A percentile compares a stretch with the other conserved stretches of the same genome.
phyloP scores from a whole-genome alignment of 30 jellyfish, hydroid and myxozoan species.

The Turritopsis dohrnii region DNA sequence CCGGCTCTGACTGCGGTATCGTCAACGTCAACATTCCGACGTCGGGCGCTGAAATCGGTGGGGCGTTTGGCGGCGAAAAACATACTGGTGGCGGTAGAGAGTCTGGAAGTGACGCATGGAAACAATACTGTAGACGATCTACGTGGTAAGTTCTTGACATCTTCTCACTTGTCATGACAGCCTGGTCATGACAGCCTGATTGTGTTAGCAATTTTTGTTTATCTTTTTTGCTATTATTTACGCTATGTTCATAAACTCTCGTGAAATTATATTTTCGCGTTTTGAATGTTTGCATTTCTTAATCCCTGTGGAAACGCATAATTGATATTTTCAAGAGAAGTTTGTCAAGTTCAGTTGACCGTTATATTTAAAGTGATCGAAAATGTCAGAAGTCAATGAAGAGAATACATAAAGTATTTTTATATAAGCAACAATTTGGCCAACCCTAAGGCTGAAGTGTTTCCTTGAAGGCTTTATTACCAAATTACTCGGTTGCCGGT shows the following conservation, averaged over 20 bases:
- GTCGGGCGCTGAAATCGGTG: constrained; percentile 98
- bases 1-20: constrained; percentile 95
- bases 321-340: too few relatives aligned
- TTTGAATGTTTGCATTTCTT: not conserved
- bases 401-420: too few relatives aligned
- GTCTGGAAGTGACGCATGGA: constrained; percentile 98
- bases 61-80: constrained; percentile 98
- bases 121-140: constrained; percentile 87
- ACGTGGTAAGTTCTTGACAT: constrained; percentile 49
- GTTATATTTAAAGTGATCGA: too few relatives aligned
- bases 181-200: too few relatives aligned
- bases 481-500: too few relatives aligned
- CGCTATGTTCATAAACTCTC: not conserved
- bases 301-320: too few relatives aligned
- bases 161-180: not conserved
- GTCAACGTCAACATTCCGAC: constrained; percentile 91
- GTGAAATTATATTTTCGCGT: not conserved
- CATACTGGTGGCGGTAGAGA: constrained; percentile 98
- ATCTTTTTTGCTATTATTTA: not conserved
- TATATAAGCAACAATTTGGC: too few relatives aligned
- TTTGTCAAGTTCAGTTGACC: too few relatives aligned
- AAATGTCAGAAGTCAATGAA: too few relatives aligned
- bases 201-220: not conserved
- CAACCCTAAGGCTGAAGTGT: too few relatives aligned
- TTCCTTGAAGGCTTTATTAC: too few relatives aligned